Conservation (phyloP, 2,113 vertebrate genomes). For the Solea solea region DNA sequence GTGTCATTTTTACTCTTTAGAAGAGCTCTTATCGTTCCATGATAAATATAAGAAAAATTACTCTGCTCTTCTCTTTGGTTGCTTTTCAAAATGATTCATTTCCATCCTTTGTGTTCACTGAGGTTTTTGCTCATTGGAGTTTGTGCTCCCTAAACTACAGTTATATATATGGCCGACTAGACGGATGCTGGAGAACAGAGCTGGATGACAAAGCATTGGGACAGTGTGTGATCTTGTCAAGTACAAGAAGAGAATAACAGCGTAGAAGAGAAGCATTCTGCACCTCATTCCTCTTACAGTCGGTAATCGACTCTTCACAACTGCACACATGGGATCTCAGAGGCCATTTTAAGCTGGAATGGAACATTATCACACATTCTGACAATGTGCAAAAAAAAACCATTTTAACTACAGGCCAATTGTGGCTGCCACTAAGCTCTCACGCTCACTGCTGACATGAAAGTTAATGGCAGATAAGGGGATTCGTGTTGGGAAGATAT, state of each 20-base stretch:
- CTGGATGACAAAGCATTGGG: background rate
- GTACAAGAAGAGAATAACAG: background rate
- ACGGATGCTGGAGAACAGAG: too few species aligned
- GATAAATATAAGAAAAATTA: too few species aligned
- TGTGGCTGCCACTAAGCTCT: background rate
- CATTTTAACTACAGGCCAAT: background rate
- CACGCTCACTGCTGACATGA: background rate
- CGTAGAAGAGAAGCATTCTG: background rate
- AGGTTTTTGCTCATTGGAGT: too few species aligned
- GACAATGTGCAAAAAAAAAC: background rate
- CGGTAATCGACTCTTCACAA: background rate
- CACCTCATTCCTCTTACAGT: background rate
- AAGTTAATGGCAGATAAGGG: background rate
- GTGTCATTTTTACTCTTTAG: too few species aligned
- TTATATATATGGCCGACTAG: too few species aligned
- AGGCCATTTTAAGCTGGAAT: background rate
- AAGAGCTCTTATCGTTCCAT: too few species aligned
- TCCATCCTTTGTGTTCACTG: too few species aligned
- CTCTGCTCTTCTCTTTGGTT: too few species aligned
- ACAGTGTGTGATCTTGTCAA: background rate
- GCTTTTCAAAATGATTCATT: too few species aligned
- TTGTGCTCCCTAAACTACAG: too few species aligned
- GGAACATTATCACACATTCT: conserved; percentile 14
- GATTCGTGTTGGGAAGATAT: background rate
- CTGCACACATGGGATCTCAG: conserved; percentile 6